Percentiles rank a stretch among this genome's conserved stretches.
Evolutionary conservation across 1,140 invertebrate genomes (phyloP).

Genomic region (Heliconius congener): DNA sequence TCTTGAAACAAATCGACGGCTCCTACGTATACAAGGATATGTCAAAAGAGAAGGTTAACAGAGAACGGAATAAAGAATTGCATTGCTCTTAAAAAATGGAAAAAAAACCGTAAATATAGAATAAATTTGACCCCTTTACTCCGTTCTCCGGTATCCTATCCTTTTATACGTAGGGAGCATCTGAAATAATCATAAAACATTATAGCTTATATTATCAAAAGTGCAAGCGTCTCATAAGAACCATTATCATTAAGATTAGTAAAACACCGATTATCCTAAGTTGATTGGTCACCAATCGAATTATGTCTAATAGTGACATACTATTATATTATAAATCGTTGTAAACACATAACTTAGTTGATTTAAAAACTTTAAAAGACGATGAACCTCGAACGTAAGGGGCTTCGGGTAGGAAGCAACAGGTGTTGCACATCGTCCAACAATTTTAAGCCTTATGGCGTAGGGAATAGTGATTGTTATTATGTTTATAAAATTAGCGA

Average conservation of each 20-base stretch:
- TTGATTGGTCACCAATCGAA: slow-evolving; percentile 3
- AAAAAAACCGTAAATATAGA: too few species aligned
- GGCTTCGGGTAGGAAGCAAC: slow-evolving; percentile 16
- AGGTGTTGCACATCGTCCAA: slow-evolving; percentile 17
- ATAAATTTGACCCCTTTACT: too few species aligned
- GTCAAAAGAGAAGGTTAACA: too few species aligned
- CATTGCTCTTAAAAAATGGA: too few species aligned
- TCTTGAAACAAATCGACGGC: not conserved
- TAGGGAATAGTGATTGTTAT: slow-evolving; percentile 7
- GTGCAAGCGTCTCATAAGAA: not conserved
- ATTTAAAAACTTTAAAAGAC: slow-evolving; percentile 11
- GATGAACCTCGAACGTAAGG: not conserved
- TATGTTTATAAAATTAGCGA: slow-evolving; percentile 9
- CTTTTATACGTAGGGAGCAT: too few species aligned
- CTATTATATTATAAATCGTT: slow-evolving; percentile 14
- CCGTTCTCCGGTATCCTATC: too few species aligned
- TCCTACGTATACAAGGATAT: too few species aligned
- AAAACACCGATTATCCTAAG: slow-evolving; percentile 12
- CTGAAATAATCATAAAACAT: not conserved
- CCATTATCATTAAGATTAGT: not conserved
- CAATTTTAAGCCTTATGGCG: slow-evolving; percentile 2
- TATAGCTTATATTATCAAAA: not conserved
- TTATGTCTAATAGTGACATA: slow-evolving; percentile 7
- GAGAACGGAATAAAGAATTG: too few species aligned
- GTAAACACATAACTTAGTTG: slow-evolving; percentile 4